Base-by-base conservation (phyloP, 2,113 vertebrate genomes). In the Scopus umbretta region DNA sequence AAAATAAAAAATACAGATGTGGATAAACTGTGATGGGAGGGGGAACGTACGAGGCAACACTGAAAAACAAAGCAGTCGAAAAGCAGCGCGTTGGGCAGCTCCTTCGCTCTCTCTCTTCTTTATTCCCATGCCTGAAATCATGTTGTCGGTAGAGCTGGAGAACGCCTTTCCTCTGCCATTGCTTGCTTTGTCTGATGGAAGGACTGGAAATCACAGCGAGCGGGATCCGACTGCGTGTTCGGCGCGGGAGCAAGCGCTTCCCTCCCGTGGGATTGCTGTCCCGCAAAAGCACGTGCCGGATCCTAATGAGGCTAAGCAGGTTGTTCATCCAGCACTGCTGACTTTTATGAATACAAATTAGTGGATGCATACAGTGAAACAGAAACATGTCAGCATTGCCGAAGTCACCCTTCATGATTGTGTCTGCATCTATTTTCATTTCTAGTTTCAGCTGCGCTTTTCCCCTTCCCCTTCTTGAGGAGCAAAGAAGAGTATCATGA, bases 61-160 rank as follows among this genome's bases (percentile, higher is more conserved):
- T 34, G 38, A 19, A 53, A 43, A n/a, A 9, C 42, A 63, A 56
- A 68, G 22, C 55, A 22, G 7, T 36, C 6, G 1, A 22, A 71
- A 36, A 42, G 11, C 67, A 72, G 25, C 22, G 4, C 27, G 7
- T n/a, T 71, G 61, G 75, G 59, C 36, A 80, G 11, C 67, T 84
- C 36, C 30, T 67, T 36, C 2, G 1, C 4, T 36, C 43, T 73
- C 14, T 25, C 13, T 70, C 43, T 70, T 36, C 55, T 52, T 68
- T 43, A 43, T 74, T 55, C 63, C 40, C 3, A 0, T 20, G 4
- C 14, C 10, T 0, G 0, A 67, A 61, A 43, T 27, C 18, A 2
- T 8, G 13, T 45, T 42, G 56, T 18, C 22, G 15, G 32, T 50
- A 71, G 75, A 47, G 29, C 29, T 59, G 85, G 50, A 14, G 25